Evolutionary conservation across 2,888 invertebrate genomes (phyloP).

Genomic region (Bunonema sp.): DNA sequence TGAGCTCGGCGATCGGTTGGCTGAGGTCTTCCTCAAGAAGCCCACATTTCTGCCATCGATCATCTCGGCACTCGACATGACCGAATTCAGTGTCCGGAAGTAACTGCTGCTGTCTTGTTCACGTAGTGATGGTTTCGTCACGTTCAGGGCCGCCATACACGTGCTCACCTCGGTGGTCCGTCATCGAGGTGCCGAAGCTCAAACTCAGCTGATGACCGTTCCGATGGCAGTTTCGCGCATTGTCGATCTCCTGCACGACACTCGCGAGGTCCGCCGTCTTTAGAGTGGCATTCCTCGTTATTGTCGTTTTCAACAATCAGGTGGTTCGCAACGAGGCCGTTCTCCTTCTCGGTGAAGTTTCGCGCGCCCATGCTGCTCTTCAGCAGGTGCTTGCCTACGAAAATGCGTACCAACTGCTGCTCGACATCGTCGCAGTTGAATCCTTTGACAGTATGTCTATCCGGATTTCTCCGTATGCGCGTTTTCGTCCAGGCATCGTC

Average conservation of each 20-base stretch:
- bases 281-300: not conserved
- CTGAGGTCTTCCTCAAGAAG: constrained; percentile 46
- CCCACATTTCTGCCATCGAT: not conserved
- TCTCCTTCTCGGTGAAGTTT: constrained; percentile 73
- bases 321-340: constrained; percentile 55
- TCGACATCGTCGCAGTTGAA: constrained; percentile 78
- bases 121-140: not conserved
- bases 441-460: constrained; percentile 71
- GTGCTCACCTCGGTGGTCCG: constrained; percentile 71
- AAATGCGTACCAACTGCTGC: constrained; percentile 84
- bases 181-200: constrained; percentile 57
- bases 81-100: too few relatives aligned
- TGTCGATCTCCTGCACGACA: constrained; percentile 84
- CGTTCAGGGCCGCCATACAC: constrained; percentile 21
- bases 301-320: constrained; percentile 2
- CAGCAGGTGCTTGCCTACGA: constrained; percentile 94
- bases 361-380: constrained; percentile 85
- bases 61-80: not conserved
- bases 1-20: constrained; percentile 49
- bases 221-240: constrained; percentile 84
- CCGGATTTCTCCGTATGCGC: not conserved
- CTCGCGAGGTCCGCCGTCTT: constrained; percentile 61
- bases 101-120: too few relatives aligned
- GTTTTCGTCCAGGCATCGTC: constrained; percentile 57
- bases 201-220: constrained; percentile 50